Conservation (phyloP, 2,113 vertebrate genomes). For the Sturnira hondurensis region DNA sequence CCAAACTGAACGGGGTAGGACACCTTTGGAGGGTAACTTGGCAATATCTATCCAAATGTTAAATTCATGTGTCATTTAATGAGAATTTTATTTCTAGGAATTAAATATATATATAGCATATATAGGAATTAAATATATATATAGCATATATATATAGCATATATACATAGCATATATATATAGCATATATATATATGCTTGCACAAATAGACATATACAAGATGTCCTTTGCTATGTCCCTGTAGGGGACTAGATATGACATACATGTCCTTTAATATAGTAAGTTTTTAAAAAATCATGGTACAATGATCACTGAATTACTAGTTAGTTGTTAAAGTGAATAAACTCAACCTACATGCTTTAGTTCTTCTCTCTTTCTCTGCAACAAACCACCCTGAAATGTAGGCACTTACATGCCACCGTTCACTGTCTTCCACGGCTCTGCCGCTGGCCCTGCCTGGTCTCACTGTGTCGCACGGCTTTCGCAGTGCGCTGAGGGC, state of each 20-base stretch:
- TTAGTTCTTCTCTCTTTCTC: neutral
- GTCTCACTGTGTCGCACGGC: neutral
- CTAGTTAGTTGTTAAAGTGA: neutral
- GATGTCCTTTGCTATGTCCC: neutral
- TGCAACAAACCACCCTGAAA: neutral
- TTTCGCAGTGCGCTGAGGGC: neutral
- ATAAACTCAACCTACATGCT: neutral
- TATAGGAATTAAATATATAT: too few species aligned
- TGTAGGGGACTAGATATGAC: neutral
- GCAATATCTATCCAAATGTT: neutral
- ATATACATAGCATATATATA: too few species aligned
- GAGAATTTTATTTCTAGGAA: neutral
- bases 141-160: too few species aligned
- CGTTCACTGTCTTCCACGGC: fast-evolving
- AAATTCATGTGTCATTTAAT: neutral
- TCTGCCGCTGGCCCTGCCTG: neutral
- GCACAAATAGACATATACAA: neutral
- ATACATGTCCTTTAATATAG: neutral
- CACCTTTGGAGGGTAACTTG: neutral
- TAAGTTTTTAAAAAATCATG: neutral
- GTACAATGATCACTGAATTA: neutral
- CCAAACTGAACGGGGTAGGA: neutral
- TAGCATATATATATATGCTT: too few species aligned
- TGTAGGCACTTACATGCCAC: neutral
- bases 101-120: too few species aligned